Base-by-base conservation (phyloP, 2,888 invertebrate species). In the Andricus curvator region DNA sequence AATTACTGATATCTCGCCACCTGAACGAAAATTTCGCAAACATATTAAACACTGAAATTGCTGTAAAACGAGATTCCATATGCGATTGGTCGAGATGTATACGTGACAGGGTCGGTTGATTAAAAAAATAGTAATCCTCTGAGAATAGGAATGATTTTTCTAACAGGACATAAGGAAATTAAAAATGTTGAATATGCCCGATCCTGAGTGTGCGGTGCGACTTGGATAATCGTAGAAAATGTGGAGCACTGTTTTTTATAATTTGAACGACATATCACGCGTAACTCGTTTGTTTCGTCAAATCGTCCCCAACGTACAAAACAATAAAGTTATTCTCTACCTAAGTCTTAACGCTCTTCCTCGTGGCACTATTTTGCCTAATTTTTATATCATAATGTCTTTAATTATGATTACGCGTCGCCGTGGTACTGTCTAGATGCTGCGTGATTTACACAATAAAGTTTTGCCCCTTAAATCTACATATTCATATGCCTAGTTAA, bases 301-400 rank as follows among this genome's bases (percentile, higher is more conserved):
- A 87, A 86, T 89, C 86, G 88, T 90, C 89, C 88, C 89, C 88
- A 86, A 90, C 89, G 86, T 90, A 91, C 88, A 90, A 90, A 90
- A 81, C 81, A 80, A 82, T 84, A 81, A 80, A 80, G 51, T 74
- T 74, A 74, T 74, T 25, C 13, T 74, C 74, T 74, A 56, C 51
- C 74, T 74, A 74, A 74, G 56, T 74, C 74, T 74, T 33, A 60
- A 74, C 74, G 74, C 74, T 84, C 80, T 86, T 88, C 87, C 85
- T 87, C 86, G 87, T 89, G 88, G 88, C 89, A 87, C 90, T 90
- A 89, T 85, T 84, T 87, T 87, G 84, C 83, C 80, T 85, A 84
- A 83, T 85, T 81, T 79, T 80, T 77, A 78, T 84, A 87, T 84
- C 86, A 85, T 89, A 86, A 87, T 84, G 82, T 86, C 84, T 76